Percentiles rank a stretch among this genome's conserved stretches.
These are phyloP conservation scores for Cephus rjabovi DNA, from an alignment of 2,888 invertebrate genomes.

Conservation along the genomic window DNA sequence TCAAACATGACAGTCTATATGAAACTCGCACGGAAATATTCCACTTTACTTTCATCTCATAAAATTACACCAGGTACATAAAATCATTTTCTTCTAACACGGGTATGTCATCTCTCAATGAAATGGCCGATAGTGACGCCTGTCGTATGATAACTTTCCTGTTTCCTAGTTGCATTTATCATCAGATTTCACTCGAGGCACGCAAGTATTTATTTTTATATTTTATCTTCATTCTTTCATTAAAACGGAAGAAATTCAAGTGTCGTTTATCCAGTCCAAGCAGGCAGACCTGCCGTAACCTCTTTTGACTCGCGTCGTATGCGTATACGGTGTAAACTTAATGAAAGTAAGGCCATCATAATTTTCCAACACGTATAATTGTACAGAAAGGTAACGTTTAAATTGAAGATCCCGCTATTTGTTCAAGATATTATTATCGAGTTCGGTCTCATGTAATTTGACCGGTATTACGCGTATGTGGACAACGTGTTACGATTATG, in stretches of 20 bases:
- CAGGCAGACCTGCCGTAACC: neutral
- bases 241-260: neutral
- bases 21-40: neutral
- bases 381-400: neutral
- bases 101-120: neutral
- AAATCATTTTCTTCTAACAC: neutral
- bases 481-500: constrained; percentile 59
- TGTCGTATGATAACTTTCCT: neutral
- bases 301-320: neutral
- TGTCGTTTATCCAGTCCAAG: neutral
- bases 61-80: neutral
- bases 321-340: neutral
- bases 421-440: constrained; percentile 53
- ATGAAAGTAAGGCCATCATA: neutral
- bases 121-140: neutral
- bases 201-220: neutral
- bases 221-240: neutral
- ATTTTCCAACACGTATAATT: neutral
- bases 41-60: neutral
- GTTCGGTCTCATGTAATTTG: constrained; percentile 49
- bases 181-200: neutral
- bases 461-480: constrained; percentile 35
- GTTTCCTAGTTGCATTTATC: neutral
- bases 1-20: neutral
- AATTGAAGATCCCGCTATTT: constrained; percentile 36